phyloP scores from a whole-genome alignment of 2,797 vertebrate species.

The Forpus xanthops region DNA sequence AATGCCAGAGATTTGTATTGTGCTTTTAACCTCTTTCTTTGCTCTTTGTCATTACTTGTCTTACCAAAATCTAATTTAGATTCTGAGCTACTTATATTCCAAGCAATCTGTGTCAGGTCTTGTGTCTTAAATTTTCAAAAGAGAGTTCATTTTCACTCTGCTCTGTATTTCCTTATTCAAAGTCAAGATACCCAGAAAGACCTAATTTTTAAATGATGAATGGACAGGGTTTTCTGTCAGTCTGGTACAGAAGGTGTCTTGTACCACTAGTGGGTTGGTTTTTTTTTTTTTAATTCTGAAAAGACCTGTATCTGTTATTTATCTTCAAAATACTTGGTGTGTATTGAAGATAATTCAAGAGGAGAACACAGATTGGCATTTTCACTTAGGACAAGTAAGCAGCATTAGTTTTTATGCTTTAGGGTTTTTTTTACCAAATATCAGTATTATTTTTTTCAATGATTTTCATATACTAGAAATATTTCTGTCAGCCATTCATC shows the following conservation, averaged over 20 bases:
- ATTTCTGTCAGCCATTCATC: slow-evolving; percentile 70
- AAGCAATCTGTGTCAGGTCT: neutral
- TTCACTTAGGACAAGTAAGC: slow-evolving; percentile 33
- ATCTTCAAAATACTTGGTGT: neutral
- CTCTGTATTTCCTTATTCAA: neutral
- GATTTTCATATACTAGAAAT: slow-evolving; percentile 62
- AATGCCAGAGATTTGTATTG: neutral
- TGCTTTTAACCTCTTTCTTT: neutral
- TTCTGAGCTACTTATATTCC: neutral
- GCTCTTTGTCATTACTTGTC: neutral
- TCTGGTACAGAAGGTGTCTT: neutral
- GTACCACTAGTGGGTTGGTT: neutral
- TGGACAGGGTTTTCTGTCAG: neutral
- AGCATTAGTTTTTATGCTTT: slow-evolving; percentile 5
- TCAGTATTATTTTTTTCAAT: too few species aligned
- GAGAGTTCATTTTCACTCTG: neutral
- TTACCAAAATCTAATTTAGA: neutral
- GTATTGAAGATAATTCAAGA: slow-evolving; percentile 23
- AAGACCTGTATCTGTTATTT: neutral
- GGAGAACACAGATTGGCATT: slow-evolving; percentile 13
- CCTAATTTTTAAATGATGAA: neutral
- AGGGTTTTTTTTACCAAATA: too few species aligned
- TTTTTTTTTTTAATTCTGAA: neutral
- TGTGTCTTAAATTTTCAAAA: neutral
- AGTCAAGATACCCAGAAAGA: neutral